Conservation (phyloP, 92 coral and sea anemone genomes). For the Epizoanthus stellaris region DNA sequence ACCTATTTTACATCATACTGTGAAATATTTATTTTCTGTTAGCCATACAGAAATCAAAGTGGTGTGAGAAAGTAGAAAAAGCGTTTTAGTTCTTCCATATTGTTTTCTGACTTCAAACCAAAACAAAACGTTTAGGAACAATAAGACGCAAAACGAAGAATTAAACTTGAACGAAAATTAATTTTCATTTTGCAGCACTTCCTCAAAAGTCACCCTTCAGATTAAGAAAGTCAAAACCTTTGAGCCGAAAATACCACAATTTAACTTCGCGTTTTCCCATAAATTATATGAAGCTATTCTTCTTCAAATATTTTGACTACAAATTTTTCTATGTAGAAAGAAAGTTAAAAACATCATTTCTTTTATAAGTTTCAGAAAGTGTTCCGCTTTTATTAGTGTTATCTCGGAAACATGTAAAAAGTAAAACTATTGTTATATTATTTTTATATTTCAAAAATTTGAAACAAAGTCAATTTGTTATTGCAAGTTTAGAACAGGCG, state of each 20-base stretch:
- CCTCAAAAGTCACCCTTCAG: not conserved
- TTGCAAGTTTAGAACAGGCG: no score
- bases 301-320: no score
- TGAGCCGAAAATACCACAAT: not conserved
- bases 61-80: slow-evolving; percentile 18
- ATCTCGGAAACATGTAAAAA: no score
- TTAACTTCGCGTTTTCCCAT: not conserved
- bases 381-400: no score
- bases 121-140: slow-evolving; percentile 23
- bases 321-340: no score
- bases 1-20: slow-evolving; percentile 33
- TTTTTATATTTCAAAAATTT: no score
- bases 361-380: no score
- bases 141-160: not conserved
- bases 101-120: slow-evolving; percentile 27
- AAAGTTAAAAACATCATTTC: no score
- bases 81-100: slow-evolving; percentile 6
- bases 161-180: not conserved
- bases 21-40: slow-evolving; percentile 38
- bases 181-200: not conserved
- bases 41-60: slow-evolving; percentile 27
- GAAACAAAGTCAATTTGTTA: no score
- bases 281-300: no score
- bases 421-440: no score
- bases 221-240: not conserved